Evolutionary conservation across 2,797 vertebrate genomes (phyloP).

Genomic region (Sebastes steindachneri): DNA sequence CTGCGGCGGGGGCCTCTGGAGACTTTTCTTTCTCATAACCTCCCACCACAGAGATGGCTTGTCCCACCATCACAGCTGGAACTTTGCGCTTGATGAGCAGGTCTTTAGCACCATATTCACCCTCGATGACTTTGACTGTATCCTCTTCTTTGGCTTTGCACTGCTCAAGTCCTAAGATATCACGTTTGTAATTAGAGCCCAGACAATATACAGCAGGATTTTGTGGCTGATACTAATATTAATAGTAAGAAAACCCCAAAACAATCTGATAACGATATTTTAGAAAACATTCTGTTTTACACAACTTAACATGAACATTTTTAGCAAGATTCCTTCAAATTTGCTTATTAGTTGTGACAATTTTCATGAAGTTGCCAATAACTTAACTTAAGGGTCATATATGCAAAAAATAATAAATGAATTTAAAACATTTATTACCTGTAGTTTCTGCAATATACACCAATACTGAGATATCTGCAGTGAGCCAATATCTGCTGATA

Average conservation of each 20-base stretch:
- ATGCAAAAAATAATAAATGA: fast-evolving
- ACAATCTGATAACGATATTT: not conserved
- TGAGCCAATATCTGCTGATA: not conserved
- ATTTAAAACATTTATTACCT: not conserved
- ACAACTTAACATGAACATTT: not conserved
- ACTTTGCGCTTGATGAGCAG: constrained; percentile 89
- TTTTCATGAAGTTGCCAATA: not conserved
- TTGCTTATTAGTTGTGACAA: not conserved
- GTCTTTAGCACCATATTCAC: constrained; percentile 77
- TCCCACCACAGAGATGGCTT: constrained; percentile 94
- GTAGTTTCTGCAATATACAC: not conserved
- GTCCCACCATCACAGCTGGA: constrained; percentile 82
- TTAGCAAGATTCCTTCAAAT: not conserved
- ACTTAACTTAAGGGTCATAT: too few relatives aligned
- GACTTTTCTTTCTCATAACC: constrained; percentile 68
- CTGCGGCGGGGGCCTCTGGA: constrained; percentile 75
- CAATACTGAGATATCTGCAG: not conserved
- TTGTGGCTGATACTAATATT: not conserved
- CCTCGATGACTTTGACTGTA: constrained; percentile 74
- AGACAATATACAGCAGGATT: too few relatives aligned
- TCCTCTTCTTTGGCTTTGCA: constrained; percentile 88
- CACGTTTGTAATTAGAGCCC: not conserved
- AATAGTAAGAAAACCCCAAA: not conserved
- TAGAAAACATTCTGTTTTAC: not conserved
- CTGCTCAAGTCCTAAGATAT: constrained; percentile 87